Evolutionary conservation across 2,113 vertebrate species (phyloP).

Genomic region (Sterrhoptilus dennistouni): DNA sequence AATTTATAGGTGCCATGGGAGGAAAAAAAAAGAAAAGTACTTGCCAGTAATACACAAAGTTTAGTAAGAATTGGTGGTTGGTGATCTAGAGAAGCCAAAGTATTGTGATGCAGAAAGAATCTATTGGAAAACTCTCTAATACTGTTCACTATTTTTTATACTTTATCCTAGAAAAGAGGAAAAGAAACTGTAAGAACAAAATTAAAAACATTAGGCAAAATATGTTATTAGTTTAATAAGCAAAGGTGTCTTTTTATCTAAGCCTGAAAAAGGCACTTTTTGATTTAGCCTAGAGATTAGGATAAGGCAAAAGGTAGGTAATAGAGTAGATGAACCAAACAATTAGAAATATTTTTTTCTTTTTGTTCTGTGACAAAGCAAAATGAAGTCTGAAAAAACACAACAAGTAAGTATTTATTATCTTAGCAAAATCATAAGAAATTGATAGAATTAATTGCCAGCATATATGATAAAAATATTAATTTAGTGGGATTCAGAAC

Average conservation of each 20-base stretch:
- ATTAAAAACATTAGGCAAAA: not conserved
- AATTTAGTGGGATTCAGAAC: not conserved
- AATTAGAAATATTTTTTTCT: not conserved
- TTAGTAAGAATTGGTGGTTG: not conserved
- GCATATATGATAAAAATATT: not conserved
- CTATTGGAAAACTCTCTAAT: not conserved
- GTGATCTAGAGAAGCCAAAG: not conserved
- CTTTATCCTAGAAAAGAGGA: not conserved
- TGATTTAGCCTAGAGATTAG: not conserved
- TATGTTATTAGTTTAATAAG: not conserved
- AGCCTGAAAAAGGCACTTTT: not conserved
- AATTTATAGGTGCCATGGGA: not conserved
- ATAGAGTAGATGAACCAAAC: not conserved
- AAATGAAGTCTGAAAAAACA: not conserved
- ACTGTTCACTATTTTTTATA: not conserved
- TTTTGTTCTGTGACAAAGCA: not conserved
- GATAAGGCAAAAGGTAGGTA: not conserved
- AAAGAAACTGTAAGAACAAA: not conserved
- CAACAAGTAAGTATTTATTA: not conserved
- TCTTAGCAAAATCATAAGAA: not conserved
- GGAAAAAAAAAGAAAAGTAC: not conserved
- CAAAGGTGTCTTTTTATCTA: not conserved
- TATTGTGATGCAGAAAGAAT: not conserved
- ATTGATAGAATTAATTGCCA: not conserved
- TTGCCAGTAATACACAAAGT: not conserved